Evolutionary conservation across 1,140 invertebrate genomes (phyloP).

Genomic region (Leptestheria dahalacensis): DNA sequence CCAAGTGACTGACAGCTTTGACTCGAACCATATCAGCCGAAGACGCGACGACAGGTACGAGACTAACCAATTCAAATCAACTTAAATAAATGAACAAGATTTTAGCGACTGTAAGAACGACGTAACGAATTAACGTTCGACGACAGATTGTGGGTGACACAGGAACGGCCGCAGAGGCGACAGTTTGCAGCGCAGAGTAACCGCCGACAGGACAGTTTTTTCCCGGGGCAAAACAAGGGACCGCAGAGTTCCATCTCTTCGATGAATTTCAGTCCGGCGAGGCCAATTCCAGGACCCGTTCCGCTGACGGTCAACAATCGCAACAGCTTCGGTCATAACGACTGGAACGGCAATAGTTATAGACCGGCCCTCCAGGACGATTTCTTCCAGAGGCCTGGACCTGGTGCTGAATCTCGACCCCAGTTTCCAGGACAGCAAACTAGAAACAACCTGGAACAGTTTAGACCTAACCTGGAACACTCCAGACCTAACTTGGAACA

Average conservation of each 20-base stretch:
- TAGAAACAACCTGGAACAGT: background rate
- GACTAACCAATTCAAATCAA: no score
- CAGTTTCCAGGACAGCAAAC: background rate
- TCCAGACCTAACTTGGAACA: background rate
- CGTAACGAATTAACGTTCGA: background rate
- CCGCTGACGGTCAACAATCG: background rate
- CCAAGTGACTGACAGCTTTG: background rate
- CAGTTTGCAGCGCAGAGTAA: background rate
- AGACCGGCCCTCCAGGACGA: background rate
- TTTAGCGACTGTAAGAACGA: no score
- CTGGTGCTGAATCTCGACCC: no score
- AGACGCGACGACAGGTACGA: background rate
- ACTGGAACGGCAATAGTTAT: no score
- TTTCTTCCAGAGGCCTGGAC: background rate
- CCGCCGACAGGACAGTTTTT: background rate
- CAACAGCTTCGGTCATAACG: background rate
- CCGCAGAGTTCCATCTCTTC: background rate
- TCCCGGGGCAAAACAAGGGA: background rate
- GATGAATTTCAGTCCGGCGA: background rate
- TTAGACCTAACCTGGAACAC: background rate
- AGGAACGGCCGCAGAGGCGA: background rate
- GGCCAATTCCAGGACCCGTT: background rate
- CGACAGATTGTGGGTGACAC: background rate
- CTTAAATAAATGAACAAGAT: no score
- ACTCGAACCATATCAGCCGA: background rate